These are phyloP conservation scores for Carcina quercana DNA, from an alignment of 2,888 invertebrate species.

Conservation along the genomic window DNA sequence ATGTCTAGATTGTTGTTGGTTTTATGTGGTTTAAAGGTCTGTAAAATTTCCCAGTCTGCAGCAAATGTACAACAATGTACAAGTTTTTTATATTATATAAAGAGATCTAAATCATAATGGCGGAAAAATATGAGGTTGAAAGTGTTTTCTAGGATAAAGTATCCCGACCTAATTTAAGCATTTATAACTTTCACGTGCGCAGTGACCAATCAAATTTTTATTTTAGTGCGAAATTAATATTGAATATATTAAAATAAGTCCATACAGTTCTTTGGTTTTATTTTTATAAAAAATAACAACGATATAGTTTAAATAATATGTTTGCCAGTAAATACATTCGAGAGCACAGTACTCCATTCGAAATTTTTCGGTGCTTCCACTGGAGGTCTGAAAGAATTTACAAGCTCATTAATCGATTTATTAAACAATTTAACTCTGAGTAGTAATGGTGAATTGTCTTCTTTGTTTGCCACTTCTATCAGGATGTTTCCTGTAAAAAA, in stretches of 20 bases:
- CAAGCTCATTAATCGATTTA: constrained; percentile 46
- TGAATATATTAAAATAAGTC: constrained; percentile 55
- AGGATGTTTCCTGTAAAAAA: constrained; percentile 49
- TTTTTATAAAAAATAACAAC: constrained; percentile 12
- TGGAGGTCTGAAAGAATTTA: constrained; percentile 50
- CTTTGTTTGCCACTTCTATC: constrained; percentile 38
- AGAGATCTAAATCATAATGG: too few species aligned
- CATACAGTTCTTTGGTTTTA: constrained; percentile 30
- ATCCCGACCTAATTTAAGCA: constrained; percentile 45
- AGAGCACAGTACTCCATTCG: constrained; percentile 53
- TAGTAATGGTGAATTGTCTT: constrained; percentile 31
- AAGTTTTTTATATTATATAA: too few species aligned
- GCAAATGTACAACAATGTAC: too few species aligned
- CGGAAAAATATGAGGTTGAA: too few species aligned
- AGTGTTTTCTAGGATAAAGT: too few species aligned
- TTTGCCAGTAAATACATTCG: constrained; percentile 57
- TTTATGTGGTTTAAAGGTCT: too few species aligned
- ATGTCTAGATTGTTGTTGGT: too few species aligned
- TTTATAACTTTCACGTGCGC: constrained; percentile 56
- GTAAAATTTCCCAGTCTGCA: too few species aligned
- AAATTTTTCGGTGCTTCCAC: constrained; percentile 45
- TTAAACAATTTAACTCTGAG: constrained; percentile 48
- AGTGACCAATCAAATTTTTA: constrained; percentile 57
- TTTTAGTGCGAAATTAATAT: constrained; percentile 50
- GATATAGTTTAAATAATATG: constrained; percentile 39